phyloP scores from a whole-genome alignment of 2,113 vertebrate genomes.

The Tychaedon coryphoeus region DNA sequence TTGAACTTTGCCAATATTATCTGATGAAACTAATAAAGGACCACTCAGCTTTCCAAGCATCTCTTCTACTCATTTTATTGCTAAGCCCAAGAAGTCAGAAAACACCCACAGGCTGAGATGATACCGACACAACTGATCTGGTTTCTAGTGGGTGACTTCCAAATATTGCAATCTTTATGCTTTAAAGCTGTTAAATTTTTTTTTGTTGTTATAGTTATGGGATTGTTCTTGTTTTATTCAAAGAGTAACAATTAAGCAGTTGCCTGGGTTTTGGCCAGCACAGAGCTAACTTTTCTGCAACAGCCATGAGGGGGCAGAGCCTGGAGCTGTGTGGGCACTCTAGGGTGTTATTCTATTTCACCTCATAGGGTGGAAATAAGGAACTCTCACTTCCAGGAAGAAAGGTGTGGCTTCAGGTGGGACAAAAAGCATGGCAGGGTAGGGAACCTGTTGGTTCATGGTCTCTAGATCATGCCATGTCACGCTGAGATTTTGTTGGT shows the following conservation, averaged over 20 bases:
- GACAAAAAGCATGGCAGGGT: fast-evolving
- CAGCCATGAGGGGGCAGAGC: background rate
- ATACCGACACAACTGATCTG: background rate
- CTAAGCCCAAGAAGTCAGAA: background rate
- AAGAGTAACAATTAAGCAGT: background rate
- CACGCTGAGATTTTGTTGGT: fast-evolving
- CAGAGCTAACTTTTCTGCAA: background rate
- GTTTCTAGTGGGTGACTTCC: background rate
- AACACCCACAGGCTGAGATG: background rate
- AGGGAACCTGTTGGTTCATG: background rate
- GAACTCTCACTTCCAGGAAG: fast-evolving
- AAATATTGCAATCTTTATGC: background rate
- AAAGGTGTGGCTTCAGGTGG: background rate
- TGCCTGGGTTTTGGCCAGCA: background rate
- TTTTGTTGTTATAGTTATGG: background rate
- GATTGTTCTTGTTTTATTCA: background rate
- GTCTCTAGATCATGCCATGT: background rate
- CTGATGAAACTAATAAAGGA: background rate
- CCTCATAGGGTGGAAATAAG: fast-evolving
- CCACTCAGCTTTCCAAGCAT: background rate
- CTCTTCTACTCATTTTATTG: background rate
- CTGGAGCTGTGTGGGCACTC: background rate
- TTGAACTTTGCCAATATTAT: background rate
- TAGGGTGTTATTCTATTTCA: background rate
- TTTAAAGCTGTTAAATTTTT: background rate